Evolutionary conservation across 2,888 invertebrate genomes (phyloP), one percentile per base, ranked within the genome.

Genomic region (Lithophane socia): DNA sequence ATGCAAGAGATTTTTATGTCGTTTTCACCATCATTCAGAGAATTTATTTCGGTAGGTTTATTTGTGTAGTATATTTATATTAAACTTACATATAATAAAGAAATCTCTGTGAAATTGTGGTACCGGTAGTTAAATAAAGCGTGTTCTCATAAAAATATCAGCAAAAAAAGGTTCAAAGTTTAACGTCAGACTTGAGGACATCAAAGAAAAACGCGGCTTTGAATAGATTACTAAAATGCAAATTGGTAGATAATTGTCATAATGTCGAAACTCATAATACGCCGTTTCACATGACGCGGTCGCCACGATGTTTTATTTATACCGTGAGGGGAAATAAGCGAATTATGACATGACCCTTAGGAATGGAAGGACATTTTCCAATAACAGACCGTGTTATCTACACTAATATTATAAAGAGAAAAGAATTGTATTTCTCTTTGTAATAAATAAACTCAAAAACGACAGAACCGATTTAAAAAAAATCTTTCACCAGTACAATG

Each of bases 231-330:
- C 88, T 89, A 60, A 86, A 92, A 95, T 95, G 96, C 93, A 94
- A 95, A 95, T 95, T 93, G 90, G 87, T 89, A 89, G 94, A 94
- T 94, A 93, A 94, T 93, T 93, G 92, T 94, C 92, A 94, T 94
- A 93, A 94, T 93, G 92, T 93, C 91, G 90, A 92, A 92, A 91
- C 92, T 91, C 90, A 90, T 90, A 92, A 92, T 93, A 92, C 87
- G 90, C 88, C 89, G 89, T 88, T 89, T 89, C 87, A 88, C 88
- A 87, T 92, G 92, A 91, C 91, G 88, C 85, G 84, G 85, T 71
- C 81, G 84, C 80, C 86, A 82, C 85, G 76, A 92, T 95, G 93
- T 94, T 92, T 94, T 94, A 94, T 94, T 93, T 93, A 94, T 92
- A 90, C 47, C 54, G 65, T 18, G 83, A 86, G 86, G 86, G 87